These are phyloP conservation scores for Tarsius wallacei DNA, from an alignment of 2,797 vertebrate species.

Conservation along the genomic window DNA sequence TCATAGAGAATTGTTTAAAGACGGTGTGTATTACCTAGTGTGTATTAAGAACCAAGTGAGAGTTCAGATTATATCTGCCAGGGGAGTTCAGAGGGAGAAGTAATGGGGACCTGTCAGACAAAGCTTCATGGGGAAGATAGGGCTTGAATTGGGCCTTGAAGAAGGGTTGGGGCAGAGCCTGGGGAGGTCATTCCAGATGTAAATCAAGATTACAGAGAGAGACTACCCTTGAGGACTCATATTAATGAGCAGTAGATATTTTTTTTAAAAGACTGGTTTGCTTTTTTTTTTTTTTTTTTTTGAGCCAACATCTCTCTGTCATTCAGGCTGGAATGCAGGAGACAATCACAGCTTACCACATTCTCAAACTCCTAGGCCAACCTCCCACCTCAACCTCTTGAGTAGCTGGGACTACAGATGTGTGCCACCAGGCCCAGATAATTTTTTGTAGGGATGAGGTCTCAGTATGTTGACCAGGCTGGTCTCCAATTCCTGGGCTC, in stretches of 20 bases:
- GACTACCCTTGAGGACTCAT: neutral
- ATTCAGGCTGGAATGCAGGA: no score
- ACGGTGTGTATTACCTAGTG: no score
- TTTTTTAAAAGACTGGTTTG: neutral
- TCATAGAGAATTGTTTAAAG: neutral
- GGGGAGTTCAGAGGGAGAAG: neutral
- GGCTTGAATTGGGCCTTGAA: neutral
- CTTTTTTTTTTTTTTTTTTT: neutral
- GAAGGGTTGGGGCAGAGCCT: neutral
- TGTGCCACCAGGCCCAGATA: no score
- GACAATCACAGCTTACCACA: no score
- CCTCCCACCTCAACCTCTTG: no score
- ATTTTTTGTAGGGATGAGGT: no score
- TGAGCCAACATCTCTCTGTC: no score
- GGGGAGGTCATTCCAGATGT: neutral
- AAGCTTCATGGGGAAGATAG: neutral
- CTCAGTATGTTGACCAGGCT: no score
- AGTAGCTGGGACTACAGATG: no score
- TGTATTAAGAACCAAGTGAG: neutral
- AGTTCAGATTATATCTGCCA: neutral
- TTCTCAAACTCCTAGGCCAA: no score
- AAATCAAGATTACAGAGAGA: neutral
- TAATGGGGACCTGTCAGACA: neutral
- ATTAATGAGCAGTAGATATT: slow-evolving; percentile 22
- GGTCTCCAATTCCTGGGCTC: no score